phyloP scores from a whole-genome alignment of 2,797 vertebrate species.

The Vipera ursinii region DNA sequence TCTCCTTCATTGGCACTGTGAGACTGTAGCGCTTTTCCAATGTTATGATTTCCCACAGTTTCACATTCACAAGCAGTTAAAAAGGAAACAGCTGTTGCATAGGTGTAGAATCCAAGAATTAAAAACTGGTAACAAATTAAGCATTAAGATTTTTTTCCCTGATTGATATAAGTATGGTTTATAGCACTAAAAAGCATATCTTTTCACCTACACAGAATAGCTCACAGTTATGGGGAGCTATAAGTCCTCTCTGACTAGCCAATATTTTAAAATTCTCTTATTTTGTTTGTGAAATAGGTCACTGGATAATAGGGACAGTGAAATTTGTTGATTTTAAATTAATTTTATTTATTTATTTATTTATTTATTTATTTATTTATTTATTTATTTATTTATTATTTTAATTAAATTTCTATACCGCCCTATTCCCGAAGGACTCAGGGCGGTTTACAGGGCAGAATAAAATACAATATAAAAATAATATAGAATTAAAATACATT shows the following conservation, averaged over 20 bases:
- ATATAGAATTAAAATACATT: no score
- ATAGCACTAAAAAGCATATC: neutral
- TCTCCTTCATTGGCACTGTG: neutral
- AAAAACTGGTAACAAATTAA: neutral
- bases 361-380: neutral
- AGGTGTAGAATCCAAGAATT: neutral
- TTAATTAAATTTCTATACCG: no score
- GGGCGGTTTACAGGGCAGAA: no score
- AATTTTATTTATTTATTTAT: neutral
- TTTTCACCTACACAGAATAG: neutral
- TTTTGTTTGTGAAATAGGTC: neutral
- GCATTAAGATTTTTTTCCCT: neutral
- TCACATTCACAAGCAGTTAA: neutral
- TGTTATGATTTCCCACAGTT: neutral
- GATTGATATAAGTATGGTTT: neutral
- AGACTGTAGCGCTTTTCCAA: neutral
- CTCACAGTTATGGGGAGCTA: neutral
- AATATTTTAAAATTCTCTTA: neutral
- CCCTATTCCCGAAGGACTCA: no score
- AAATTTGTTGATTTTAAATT: neutral
- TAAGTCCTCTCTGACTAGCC: neutral
- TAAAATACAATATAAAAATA: no score
- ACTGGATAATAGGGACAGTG: neutral
- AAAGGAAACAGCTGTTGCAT: neutral
- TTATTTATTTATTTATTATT: no score